Percentiles rank a stretch among this genome's conserved stretches.
phyloP scores from a whole-genome alignment of 2,113 vertebrate genomes.

The Boleophthalmus pectinirostris region DNA sequence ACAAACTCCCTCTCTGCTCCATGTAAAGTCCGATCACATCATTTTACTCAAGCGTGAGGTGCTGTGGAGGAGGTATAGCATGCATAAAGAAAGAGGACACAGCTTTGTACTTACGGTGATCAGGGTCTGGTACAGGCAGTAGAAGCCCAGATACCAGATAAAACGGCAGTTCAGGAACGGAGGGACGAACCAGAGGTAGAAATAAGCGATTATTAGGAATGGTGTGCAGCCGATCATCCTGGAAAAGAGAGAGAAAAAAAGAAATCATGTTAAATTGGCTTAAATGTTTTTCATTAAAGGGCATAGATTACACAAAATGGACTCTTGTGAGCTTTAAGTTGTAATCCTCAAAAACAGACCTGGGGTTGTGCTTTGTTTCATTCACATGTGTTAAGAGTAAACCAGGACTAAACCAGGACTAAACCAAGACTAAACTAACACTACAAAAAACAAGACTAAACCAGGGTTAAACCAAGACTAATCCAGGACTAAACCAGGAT shows the following conservation, averaged over 20 bases:
- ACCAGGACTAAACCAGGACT: too few relatives aligned
- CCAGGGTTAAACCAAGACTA: too few relatives aligned
- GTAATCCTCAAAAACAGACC: too few relatives aligned
- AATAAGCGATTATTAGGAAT: slow-evolving; percentile 86
- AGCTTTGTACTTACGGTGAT: slow-evolving; percentile 84
- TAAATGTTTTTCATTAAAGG: too few relatives aligned
- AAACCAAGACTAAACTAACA: too few relatives aligned
- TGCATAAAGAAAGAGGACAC: not conserved
- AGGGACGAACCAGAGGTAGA: slow-evolving; percentile 94
- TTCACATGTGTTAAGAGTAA: too few relatives aligned
- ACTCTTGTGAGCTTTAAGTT: too few relatives aligned
- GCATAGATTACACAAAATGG: too few relatives aligned
- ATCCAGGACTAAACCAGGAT: too few relatives aligned
- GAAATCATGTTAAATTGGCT: not conserved
- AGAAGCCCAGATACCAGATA: slow-evolving; percentile 89
- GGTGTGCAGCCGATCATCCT: slow-evolving; percentile 93
- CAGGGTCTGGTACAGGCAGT: slow-evolving; percentile 92
- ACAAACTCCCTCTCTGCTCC: not conserved
- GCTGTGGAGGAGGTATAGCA: slow-evolving; percentile 1
- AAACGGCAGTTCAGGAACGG: slow-evolving; percentile 81
- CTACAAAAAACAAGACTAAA: too few relatives aligned
- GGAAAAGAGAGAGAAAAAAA: not conserved
- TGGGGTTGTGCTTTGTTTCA: too few relatives aligned
- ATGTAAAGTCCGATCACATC: slow-evolving; percentile 1
- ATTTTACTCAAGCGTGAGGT: not conserved